These are phyloP conservation scores for Raphicerus campestris DNA, from an alignment of 2,113 vertebrate genomes.

Conservation along the genomic window DNA sequence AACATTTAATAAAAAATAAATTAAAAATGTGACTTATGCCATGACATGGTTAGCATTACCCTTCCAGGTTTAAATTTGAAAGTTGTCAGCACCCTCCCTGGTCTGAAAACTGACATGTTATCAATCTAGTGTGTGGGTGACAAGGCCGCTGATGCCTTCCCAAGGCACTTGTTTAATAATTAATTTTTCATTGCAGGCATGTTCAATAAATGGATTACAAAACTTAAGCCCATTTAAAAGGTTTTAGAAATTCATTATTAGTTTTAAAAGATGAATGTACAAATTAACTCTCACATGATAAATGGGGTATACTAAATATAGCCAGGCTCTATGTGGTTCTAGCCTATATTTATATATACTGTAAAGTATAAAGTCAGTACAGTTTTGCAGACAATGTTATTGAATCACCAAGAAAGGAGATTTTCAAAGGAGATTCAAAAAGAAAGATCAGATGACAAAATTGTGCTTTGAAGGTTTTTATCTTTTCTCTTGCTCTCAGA, in stretches of 20 bases:
- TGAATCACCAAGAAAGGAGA: conserved; percentile 61
- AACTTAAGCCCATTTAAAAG: conserved; percentile 80
- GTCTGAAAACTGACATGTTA: conserved; percentile 75
- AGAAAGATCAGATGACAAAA: conserved; percentile 67
- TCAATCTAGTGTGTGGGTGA: conserved; percentile 79
- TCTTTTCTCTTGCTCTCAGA: conserved; percentile 56
- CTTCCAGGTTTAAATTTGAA: conserved; percentile 80
- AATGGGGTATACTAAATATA: conserved; percentile 71
- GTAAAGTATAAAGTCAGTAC: background rate
- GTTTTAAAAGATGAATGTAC: conserved; percentile 79
- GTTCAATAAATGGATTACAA: conserved; percentile 83
- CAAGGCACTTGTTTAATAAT: conserved; percentile 84
- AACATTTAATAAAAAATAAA: conserved; percentile 87
- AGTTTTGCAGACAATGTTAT: conserved; percentile 71
- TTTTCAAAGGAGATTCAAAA: conserved; percentile 65
- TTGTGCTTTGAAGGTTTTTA: conserved; percentile 59
- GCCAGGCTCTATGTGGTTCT: background rate
- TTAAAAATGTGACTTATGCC: conserved; percentile 83
- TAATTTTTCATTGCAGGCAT: conserved; percentile 82
- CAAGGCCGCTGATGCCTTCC: conserved; percentile 80
- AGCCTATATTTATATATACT: conserved; percentile 10
- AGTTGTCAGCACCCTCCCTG: conserved; percentile 58
- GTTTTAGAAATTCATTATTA: conserved; percentile 80
- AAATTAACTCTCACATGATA: conserved; percentile 71
- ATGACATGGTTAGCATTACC: conserved; percentile 77